Evolutionary conservation across 2,113 vertebrate genomes (phyloP).

Genomic region (Microcebus jonahi): DNA sequence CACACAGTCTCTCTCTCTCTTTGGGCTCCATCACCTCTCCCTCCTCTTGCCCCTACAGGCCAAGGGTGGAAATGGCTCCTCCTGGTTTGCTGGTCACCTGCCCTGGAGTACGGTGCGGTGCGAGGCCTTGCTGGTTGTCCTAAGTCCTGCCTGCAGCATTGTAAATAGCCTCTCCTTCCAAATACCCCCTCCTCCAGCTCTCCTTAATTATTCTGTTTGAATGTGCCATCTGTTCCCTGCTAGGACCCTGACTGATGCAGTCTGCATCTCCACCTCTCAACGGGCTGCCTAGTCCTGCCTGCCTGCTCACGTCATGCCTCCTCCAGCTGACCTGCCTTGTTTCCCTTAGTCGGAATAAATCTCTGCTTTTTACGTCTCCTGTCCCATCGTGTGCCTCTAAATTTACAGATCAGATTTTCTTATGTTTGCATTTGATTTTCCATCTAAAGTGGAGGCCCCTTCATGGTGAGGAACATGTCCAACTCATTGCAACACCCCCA

Average conservation of each 20-base stretch:
- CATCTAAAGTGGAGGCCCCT: neutral
- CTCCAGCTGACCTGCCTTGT: neutral
- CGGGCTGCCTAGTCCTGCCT: neutral
- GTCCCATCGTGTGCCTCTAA: neutral
- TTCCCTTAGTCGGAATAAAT: neutral
- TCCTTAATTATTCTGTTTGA: neutral
- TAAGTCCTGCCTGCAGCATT: neutral
- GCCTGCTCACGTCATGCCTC: neutral
- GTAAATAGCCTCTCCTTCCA: neutral
- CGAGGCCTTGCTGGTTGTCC: neutral
- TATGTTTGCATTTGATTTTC: neutral
- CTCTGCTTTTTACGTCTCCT: neutral
- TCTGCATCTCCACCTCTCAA: neutral
- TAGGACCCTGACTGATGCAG: neutral
- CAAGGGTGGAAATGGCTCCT: neutral
- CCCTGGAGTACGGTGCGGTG: neutral
- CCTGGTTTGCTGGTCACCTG: neutral
- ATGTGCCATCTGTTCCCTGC: neutral
- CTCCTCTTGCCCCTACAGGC: neutral
- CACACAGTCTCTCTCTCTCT: neutral
- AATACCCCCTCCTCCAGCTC: neutral
- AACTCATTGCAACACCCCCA: neutral
- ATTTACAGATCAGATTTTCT: neutral
- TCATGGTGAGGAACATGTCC: neutral
- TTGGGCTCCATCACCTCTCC: neutral